phyloP scores from a whole-genome alignment of 1,140 invertebrate species.

The Aphidius ervi region DNA sequence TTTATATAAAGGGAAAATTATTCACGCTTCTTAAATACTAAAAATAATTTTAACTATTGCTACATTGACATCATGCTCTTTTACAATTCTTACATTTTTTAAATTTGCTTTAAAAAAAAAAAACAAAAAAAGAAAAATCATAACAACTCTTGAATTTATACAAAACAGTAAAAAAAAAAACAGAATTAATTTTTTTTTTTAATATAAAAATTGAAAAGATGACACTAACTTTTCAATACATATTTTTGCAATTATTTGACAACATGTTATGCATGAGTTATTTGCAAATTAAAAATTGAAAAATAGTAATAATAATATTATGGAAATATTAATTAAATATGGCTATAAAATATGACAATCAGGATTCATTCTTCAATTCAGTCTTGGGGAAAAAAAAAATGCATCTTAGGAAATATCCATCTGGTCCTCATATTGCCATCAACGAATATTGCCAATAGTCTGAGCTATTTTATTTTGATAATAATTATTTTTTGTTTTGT shows the following conservation, averaged over 20 bases:
- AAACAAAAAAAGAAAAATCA: constrained; percentile 6
- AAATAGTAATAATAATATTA: neutral
- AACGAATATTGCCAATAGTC: constrained; percentile 2
- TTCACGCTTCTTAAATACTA: constrained; percentile 3
- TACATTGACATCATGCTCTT: constrained; percentile 11
- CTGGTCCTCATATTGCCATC: neutral
- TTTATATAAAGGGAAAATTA: neutral
- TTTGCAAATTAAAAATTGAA: constrained; percentile 13
- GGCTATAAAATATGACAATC: constrained; percentile 9
- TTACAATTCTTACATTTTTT: constrained; percentile 3
- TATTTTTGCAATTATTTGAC: constrained; percentile 24
- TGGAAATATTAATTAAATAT: constrained; percentile 11
- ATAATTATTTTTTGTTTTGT: constrained; percentile 13
- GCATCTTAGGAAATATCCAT: constrained; percentile 9
- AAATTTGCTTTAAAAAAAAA: constrained; percentile 1
- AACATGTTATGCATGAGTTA: constrained; percentile 23
- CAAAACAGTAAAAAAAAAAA: neutral
- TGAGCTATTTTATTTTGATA: too few species aligned
- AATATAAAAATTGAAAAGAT: constrained; percentile 3
- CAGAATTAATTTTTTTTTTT: neutral
- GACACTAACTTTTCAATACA: neutral
- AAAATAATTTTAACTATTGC: neutral
- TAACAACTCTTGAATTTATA: neutral
- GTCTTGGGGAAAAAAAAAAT: constrained; percentile 17
- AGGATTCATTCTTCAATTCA: constrained; percentile 7